Evolutionary conservation across 2,113 vertebrate species (phyloP).

Genomic region (Acanthochromis polyacanthus): DNA sequence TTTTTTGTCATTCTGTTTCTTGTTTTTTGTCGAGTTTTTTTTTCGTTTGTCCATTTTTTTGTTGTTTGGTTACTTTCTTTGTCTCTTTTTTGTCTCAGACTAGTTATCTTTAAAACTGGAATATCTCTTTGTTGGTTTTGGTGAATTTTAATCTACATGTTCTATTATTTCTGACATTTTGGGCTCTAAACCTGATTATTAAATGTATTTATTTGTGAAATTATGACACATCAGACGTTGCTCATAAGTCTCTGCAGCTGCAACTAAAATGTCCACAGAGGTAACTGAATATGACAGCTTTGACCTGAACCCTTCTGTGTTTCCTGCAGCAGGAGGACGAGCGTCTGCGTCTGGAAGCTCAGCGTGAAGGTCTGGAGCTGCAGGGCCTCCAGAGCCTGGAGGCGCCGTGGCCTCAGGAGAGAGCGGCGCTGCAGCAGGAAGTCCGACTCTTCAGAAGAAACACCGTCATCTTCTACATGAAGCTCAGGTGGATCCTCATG

Average conservation of each 20-base stretch:
- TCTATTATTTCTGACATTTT: too few species aligned
- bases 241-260: too few species aligned
- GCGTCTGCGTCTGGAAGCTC: constrained; percentile 82
- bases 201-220: too few species aligned
- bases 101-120: neutral
- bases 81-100: neutral
- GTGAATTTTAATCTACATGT: neutral
- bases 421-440: constrained; percentile 89
- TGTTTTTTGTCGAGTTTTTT: too few species aligned
- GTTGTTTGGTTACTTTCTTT: too few species aligned
- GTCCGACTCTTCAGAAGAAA: constrained; percentile 92
- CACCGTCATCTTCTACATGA: constrained; percentile 93
- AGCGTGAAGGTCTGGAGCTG: constrained; percentile 91
- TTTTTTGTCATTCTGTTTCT: too few species aligned
- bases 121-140: neutral
- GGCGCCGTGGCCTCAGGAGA: constrained; percentile 91
- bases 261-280: too few species aligned
- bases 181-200: too few species aligned
- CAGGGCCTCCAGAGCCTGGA: constrained; percentile 91
- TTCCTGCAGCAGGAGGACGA: constrained; percentile 87
- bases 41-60: too few species aligned
- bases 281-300: neutral
- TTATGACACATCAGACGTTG: too few species aligned
- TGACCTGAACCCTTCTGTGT: neutral
- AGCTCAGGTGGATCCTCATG: constrained; percentile 93